These are phyloP conservation scores for Muntiacus reevesi DNA, from an alignment of 2,113 vertebrate species.

Conservation along the genomic window DNA sequence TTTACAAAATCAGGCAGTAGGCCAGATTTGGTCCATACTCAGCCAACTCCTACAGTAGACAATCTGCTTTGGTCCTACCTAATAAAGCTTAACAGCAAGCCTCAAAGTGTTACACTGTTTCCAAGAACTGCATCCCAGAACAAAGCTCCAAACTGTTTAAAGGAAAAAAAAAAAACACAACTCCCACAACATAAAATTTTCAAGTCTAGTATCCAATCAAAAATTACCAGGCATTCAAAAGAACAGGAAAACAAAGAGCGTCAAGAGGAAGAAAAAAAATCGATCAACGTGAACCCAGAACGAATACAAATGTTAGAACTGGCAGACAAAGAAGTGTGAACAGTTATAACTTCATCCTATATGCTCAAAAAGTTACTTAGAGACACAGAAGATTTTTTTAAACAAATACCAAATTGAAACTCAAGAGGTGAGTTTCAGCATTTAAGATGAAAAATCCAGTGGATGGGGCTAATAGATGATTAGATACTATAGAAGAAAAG, in stretches of 20 bases:
- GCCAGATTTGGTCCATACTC: background rate
- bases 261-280: background rate
- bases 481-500: background rate
- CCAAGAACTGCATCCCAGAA: background rate
- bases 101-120: background rate
- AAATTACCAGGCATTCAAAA: background rate
- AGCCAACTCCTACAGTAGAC: background rate
- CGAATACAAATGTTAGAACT: background rate
- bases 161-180: background rate
- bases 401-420: background rate
- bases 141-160: background rate
- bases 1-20: background rate
- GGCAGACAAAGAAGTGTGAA: background rate
- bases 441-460: background rate
- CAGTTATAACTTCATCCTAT: background rate
- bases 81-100: background rate
- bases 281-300: background rate
- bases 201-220: background rate
- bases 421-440: background rate
- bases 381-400: background rate
- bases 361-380: background rate
- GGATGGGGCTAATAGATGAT: background rate
- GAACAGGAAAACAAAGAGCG: conserved; percentile 19
- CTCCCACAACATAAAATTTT: background rate
- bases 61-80: background rate